These are phyloP conservation scores for Apodemia duryi DNA, from an alignment of 2,888 invertebrate genomes.

Conservation along the genomic window DNA sequence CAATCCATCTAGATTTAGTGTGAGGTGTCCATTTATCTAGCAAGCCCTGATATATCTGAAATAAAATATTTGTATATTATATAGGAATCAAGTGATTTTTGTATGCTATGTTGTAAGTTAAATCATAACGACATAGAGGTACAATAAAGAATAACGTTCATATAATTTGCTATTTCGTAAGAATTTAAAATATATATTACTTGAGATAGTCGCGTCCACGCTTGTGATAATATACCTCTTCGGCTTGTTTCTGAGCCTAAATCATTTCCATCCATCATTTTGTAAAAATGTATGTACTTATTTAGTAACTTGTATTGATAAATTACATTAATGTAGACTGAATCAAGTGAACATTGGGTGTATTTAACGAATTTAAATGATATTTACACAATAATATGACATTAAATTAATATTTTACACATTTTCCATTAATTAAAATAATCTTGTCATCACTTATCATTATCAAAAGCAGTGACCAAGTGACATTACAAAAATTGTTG, in stretches of 20 bases:
- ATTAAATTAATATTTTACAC: slow-evolving; percentile 10
- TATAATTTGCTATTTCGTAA: background rate
- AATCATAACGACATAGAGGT: too few relatives aligned
- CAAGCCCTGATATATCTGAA: slow-evolving; percentile 85
- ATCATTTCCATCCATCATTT: slow-evolving; percentile 86
- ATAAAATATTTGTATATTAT: slow-evolving; percentile 4
- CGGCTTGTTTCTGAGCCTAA: slow-evolving; percentile 77
- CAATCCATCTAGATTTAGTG: slow-evolving; percentile 88
- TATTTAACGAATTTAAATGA: background rate
- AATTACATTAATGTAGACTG: slow-evolving; percentile 8
- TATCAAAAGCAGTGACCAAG: slow-evolving; percentile 1
- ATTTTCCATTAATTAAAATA: slow-evolving; percentile 7
- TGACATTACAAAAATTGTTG: background rate
- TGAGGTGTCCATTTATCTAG: slow-evolving; percentile 94
- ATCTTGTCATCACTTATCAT: slow-evolving; percentile 12
- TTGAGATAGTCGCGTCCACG: slow-evolving; percentile 84
- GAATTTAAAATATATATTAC: slow-evolving; percentile 46
- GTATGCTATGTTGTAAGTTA: too few relatives aligned
- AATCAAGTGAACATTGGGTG: background rate
- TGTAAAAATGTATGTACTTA: slow-evolving; percentile 15
- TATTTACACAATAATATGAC: background rate
- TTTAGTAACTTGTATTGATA: slow-evolving; percentile 5
- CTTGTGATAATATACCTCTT: slow-evolving; percentile 82
- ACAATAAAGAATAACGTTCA: too few relatives aligned
- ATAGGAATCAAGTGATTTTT: too few relatives aligned